Evolutionary conservation across 2,113 vertebrate species (phyloP).

Genomic region (Symphodus melops): DNA sequence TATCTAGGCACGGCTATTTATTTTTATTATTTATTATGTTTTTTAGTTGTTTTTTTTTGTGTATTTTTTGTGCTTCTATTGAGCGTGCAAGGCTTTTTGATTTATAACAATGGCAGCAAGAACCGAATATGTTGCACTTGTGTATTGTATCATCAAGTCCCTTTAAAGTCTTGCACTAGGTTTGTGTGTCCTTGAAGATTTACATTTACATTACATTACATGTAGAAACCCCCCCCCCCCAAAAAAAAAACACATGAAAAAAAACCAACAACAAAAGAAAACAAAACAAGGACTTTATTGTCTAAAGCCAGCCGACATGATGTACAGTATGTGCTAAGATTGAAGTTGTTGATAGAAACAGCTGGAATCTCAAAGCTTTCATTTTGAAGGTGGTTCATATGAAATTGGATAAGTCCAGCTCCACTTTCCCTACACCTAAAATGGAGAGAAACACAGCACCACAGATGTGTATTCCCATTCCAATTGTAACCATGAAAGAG

Average conservation of each 20-base stretch:
- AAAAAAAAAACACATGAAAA: too few relatives aligned
- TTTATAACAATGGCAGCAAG: not conserved
- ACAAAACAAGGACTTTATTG: not conserved
- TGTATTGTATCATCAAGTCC: not conserved
- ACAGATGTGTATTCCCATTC: constrained; percentile 65
- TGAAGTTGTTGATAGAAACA: not conserved
- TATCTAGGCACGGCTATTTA: too few relatives aligned
- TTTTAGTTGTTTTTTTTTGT: too few relatives aligned
- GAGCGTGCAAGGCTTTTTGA: not conserved
- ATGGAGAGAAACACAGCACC: constrained; percentile 40
- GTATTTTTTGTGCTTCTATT: too few relatives aligned
- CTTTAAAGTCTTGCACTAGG: not conserved
- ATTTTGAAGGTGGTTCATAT: constrained; percentile 28
- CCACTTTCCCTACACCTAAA: constrained; percentile 27
- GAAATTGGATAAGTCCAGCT: constrained; percentile 51
- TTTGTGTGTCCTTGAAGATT: not conserved
- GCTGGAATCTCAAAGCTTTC: not conserved
- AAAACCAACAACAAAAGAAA: too few relatives aligned
- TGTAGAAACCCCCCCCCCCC: too few relatives aligned
- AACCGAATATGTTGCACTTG: not conserved
- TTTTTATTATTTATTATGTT: too few relatives aligned
- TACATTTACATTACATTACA: too few relatives aligned
- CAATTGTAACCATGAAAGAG: constrained; percentile 63
- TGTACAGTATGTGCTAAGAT: not conserved
- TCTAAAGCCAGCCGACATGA: not conserved